These are phyloP conservation scores for Gallinago paraguaiae DNA, from an alignment of 2,113 vertebrate genomes.

Conservation along the genomic window DNA sequence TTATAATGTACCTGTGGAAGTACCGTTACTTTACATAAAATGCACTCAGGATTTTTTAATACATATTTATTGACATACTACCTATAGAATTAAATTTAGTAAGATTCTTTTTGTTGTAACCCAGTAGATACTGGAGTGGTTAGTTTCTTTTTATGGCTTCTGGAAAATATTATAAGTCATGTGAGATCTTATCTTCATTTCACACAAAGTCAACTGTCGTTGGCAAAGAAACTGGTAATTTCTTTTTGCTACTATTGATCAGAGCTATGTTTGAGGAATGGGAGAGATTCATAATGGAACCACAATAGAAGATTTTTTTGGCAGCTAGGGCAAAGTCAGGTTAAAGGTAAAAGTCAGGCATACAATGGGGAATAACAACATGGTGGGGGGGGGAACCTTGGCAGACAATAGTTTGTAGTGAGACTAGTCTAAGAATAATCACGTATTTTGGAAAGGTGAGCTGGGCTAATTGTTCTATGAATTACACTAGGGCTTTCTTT, in stretches of 20 bases:
- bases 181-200: neutral
- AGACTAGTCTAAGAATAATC: neutral
- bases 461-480: neutral
- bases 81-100: neutral
- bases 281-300: neutral
- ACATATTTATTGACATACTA: accelerated
- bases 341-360: neutral
- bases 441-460: neutral
- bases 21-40: neutral
- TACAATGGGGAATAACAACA: neutral
- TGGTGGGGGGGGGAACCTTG: neutral
- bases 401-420: neutral
- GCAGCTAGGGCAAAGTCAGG: neutral
- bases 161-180: neutral
- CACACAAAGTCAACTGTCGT: neutral
- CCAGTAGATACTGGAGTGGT: neutral
- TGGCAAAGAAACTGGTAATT: neutral
- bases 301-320: neutral
- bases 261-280: neutral
- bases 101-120: neutral
- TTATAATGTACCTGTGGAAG: neutral
- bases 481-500: neutral
- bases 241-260: neutral
- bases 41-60: neutral
- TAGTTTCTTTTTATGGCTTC: neutral